These are phyloP conservation scores for Pteria penguin DNA, from an alignment of 2,888 invertebrate genomes.

Conservation along the genomic window DNA sequence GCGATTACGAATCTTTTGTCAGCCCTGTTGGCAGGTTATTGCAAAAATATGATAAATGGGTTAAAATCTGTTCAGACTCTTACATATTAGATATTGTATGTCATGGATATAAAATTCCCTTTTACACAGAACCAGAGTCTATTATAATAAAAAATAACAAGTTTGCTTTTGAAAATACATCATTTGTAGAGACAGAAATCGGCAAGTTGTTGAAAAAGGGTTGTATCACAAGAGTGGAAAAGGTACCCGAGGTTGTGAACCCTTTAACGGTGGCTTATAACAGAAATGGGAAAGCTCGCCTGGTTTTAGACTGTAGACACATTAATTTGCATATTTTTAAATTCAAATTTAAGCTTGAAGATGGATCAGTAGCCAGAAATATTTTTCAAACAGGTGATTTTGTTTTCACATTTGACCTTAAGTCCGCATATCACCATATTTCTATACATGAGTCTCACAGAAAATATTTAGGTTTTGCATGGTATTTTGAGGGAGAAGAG, in stretches of 20 bases:
- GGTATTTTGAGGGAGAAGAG: not conserved
- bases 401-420: constrained; percentile 28
- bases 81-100: not conserved
- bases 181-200: constrained; percentile 14
- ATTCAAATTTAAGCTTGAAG: constrained; percentile 27
- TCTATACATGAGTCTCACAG: constrained; percentile 1
- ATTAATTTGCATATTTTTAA: constrained; percentile 12
- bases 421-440: constrained; percentile 32
- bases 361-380: not conserved
- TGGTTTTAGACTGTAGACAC: constrained; percentile 17
- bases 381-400: constrained; percentile 12
- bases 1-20: too few species aligned
- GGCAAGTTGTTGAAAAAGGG: not conserved
- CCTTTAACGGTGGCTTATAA: constrained; percentile 15
- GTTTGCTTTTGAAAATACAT: not conserved
- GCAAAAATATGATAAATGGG: too few species aligned
- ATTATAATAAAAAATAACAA: not conserved
- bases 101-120: constrained; percentile 13
- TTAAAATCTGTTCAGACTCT: too few species aligned
- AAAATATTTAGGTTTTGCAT: constrained; percentile 27
- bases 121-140: not conserved
- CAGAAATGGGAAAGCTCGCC: constrained; percentile 3
- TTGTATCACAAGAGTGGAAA: constrained; percentile 5
- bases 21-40: too few species aligned
- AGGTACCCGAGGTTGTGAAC: constrained; percentile 4